These are phyloP conservation scores for Actinia equina DNA, from an alignment of 64 coral and sea anemone genomes.

Conservation along the genomic window DNA sequence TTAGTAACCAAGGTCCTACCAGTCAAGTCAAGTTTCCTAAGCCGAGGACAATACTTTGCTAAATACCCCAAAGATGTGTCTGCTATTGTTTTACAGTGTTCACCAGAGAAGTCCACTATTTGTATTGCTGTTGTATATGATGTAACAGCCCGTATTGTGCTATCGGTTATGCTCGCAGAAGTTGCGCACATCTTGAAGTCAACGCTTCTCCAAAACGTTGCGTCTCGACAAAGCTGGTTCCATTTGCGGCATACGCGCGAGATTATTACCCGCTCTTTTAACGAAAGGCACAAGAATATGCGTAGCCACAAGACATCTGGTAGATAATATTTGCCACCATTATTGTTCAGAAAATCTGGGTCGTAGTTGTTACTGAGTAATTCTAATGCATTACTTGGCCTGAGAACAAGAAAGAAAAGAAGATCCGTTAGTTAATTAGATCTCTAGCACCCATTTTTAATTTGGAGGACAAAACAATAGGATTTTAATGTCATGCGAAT, in stretches of 20 bases:
- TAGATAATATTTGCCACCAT: background rate
- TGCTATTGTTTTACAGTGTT: conserved; percentile 42
- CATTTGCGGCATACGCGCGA: conserved; percentile 37
- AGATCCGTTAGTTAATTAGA: too few relatives aligned
- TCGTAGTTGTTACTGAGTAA: background rate
- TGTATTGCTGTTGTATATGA: conserved; percentile 48
- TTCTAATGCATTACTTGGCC: background rate
- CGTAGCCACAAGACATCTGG: conserved; percentile 55
- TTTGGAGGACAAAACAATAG: too few relatives aligned
- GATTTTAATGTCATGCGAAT: too few relatives aligned
- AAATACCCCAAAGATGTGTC: conserved; percentile 30
- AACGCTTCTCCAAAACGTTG: conserved; percentile 45
- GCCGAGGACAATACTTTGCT: conserved; percentile 37
- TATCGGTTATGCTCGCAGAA: conserved; percentile 9
- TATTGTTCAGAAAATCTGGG: background rate
- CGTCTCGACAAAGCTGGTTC: conserved; percentile 53
- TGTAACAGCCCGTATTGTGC: conserved; percentile 9
- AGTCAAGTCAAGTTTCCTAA: conserved; percentile 33
- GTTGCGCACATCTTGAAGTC: conserved; percentile 31
- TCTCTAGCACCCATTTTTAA: too few relatives aligned
- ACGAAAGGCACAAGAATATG: conserved; percentile 36
- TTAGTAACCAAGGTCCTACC: conserved; percentile 23
- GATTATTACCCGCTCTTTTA: conserved; percentile 21
- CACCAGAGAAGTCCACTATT: conserved; percentile 52
- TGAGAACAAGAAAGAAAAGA: background rate